These are phyloP conservation scores for Erythrocercus mccallii DNA, from an alignment of 2,113 vertebrate species.

Conservation along the genomic window DNA sequence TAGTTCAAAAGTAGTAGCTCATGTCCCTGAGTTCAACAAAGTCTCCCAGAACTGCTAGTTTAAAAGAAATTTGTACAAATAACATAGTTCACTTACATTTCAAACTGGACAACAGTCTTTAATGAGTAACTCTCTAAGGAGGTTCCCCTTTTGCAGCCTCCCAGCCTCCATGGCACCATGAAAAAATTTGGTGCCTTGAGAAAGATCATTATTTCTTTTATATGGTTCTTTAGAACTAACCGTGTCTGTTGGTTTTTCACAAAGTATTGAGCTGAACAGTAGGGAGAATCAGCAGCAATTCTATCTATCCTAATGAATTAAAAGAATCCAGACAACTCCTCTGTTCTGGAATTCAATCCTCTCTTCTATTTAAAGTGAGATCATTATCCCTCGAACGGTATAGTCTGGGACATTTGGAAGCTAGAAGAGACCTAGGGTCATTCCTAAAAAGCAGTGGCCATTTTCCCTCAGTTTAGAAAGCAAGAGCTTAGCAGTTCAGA, in stretches of 20 bases:
- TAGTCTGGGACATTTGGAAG: neutral
- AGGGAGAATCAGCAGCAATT: neutral
- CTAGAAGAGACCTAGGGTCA: neutral
- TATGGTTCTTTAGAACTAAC: neutral
- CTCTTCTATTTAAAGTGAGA: neutral
- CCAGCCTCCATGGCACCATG: neutral
- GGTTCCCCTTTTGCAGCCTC: neutral
- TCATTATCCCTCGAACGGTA: accelerated
- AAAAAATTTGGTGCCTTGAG: neutral
- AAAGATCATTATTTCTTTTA: neutral
- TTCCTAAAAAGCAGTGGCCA: neutral
- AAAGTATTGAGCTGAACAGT: neutral
- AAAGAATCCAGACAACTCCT: neutral
- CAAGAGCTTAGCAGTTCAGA: neutral
- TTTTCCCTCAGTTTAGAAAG: neutral
- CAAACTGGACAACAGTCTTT: conserved; percentile 3
- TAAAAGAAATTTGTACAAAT: conserved; percentile 26
- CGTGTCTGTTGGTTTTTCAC: neutral
- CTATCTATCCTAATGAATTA: neutral
- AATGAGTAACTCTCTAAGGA: neutral
- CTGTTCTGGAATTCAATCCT: neutral
- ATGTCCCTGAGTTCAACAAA: neutral
- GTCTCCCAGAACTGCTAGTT: neutral
- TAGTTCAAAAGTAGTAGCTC: neutral
- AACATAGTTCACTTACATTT: neutral